phyloP scores from a whole-genome alignment of 2,797 vertebrate species.

The Pipistrellus nathusii region DNA sequence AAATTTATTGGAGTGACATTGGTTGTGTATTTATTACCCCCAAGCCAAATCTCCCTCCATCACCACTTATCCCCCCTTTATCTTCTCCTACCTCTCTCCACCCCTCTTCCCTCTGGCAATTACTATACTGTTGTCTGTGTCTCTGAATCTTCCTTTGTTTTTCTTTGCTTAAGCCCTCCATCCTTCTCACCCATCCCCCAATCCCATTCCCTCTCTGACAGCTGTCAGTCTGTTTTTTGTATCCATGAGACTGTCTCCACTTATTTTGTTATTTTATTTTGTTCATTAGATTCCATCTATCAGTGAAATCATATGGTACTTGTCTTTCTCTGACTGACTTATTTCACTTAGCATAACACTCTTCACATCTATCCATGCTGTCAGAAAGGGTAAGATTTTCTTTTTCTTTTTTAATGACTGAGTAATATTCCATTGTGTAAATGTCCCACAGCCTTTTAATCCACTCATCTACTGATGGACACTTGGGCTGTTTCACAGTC shows the following conservation, averaged over 20 bases:
- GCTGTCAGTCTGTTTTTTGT: background rate
- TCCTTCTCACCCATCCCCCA: background rate
- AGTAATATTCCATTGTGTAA: background rate
- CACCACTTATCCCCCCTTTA: background rate
- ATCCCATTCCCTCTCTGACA: background rate
- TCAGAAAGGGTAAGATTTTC: background rate
- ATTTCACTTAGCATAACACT: background rate
- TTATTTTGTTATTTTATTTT: background rate
- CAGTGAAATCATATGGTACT: background rate
- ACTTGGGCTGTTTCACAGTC: background rate
- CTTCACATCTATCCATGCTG: background rate
- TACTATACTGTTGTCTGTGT: background rate
- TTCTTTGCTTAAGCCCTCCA: background rate
- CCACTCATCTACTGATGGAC: background rate
- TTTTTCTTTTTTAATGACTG: background rate
- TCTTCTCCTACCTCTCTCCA: background rate
- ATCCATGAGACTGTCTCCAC: background rate
- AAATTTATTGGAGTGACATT: background rate
- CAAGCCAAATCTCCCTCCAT: background rate
- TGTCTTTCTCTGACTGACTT: background rate
- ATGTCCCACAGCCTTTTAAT: background rate
- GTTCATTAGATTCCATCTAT: background rate
- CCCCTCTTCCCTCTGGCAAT: background rate
- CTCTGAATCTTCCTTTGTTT: background rate
- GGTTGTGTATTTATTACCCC: background rate